phyloP scores from a whole-genome alignment of 2,888 invertebrate genomes.

The Pheosia gnoma region DNA sequence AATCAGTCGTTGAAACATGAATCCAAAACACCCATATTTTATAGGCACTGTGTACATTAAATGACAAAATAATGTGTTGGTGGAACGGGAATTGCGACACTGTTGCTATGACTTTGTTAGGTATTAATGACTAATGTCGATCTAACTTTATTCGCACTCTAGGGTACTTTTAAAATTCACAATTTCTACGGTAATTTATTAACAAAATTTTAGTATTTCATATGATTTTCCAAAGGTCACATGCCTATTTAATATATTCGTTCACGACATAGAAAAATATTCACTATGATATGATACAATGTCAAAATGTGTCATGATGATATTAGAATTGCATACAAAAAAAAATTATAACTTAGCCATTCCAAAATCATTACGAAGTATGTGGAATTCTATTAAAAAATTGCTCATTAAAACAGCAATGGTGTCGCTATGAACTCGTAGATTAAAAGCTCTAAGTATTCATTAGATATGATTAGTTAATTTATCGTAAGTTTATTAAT shows the following conservation, averaged over 20 bases:
- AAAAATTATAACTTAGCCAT: too few relatives aligned
- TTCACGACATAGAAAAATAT: too few relatives aligned
- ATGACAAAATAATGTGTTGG: constrained; percentile 57
- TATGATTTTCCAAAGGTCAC: too few relatives aligned
- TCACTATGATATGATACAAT: too few relatives aligned
- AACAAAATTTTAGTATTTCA: too few relatives aligned
- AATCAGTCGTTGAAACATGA: constrained; percentile 57
- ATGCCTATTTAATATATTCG: too few relatives aligned
- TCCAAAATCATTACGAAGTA: background rate
- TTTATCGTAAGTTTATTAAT: constrained; percentile 75
- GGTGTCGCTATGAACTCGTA: constrained; percentile 62
- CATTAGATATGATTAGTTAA: constrained; percentile 78
- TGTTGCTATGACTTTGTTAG: constrained; percentile 38
- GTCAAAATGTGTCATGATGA: too few relatives aligned
- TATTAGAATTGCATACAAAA: too few relatives aligned
- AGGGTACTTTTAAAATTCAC: too few relatives aligned
- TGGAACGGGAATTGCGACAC: constrained; percentile 51
- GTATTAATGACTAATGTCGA: too few relatives aligned
- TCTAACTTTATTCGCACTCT: too few relatives aligned
- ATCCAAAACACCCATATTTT: constrained; percentile 58
- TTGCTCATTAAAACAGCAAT: constrained; percentile 71
- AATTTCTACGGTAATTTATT: too few relatives aligned
- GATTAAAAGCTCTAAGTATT: constrained; percentile 76
- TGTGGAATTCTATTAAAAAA: constrained; percentile 31
- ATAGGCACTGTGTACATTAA: constrained; percentile 57